Conservation (phyloP, 1,140 invertebrate species). For the Maniola jurtina region DNA sequence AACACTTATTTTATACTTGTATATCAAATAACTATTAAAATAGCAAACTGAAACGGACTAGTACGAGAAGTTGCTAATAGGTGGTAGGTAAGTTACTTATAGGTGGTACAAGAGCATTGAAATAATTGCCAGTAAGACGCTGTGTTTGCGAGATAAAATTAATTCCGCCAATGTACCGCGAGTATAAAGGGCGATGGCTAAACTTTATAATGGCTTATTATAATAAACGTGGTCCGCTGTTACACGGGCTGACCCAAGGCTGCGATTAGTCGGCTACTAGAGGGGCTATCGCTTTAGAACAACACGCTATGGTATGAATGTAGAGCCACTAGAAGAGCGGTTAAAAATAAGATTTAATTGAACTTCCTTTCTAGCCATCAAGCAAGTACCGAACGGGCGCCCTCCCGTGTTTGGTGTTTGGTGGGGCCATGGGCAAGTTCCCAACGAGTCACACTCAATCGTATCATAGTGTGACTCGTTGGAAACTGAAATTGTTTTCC, state of each 20-base stretch:
- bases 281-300: conserved; percentile 15
- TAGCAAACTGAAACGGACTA: neutral
- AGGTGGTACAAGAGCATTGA: conserved; percentile 13
- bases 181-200: conserved; percentile 57
- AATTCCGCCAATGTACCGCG: conserved; percentile 44
- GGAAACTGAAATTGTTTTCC: too few species aligned
- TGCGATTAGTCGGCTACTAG: conserved; percentile 69
- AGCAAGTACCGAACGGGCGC: too few species aligned
- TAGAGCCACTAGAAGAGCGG: neutral
- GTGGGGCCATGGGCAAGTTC: too few species aligned
- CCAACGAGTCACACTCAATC: too few species aligned
- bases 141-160: conserved; percentile 47
- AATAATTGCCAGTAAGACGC: conserved; percentile 31
- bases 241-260: conserved; percentile 68
- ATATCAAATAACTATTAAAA: too few species aligned
- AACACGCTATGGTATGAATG: neutral
- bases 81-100: neutral
- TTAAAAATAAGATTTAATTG: neutral
- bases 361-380: neutral
- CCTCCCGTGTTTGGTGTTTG: too few species aligned
- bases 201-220: conserved; percentile 69
- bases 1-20: too few species aligned
- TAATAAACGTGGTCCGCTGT: conserved; percentile 68
- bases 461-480: too few species aligned
- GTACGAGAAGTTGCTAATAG: neutral